phyloP scores from a whole-genome alignment of 2,888 invertebrate species.

The Eupithecia dodoneata region DNA sequence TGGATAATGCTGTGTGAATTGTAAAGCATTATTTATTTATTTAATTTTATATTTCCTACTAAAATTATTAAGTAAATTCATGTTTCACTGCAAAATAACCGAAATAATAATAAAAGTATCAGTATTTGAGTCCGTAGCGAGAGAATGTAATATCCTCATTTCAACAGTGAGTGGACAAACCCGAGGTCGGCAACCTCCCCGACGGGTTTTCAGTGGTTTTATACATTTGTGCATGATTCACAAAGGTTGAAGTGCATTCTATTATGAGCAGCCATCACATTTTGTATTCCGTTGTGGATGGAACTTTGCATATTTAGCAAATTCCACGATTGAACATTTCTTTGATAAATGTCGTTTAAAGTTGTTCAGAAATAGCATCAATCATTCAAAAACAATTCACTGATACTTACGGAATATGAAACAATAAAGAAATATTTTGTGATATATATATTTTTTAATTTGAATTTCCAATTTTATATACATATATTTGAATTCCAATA shows the following conservation, averaged over 20 bases:
- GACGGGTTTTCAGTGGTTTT: conserved; percentile 46
- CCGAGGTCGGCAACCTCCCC: conserved; percentile 49
- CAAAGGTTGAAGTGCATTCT: conserved; percentile 50
- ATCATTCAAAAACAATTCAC: neutral
- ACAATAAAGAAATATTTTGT: neutral
- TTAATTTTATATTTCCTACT: neutral
- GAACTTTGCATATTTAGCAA: conserved; percentile 27
- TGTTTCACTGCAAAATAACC: neutral
- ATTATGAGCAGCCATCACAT: conserved; percentile 38
- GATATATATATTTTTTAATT: no score
- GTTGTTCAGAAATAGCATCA: neutral
- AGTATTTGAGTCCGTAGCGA: conserved; percentile 12
- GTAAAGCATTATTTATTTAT: no score
- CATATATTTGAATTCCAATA: no score
- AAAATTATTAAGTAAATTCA: neutral
- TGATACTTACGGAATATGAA: neutral
- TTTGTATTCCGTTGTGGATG: conserved; percentile 35
- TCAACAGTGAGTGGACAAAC: conserved; percentile 50
- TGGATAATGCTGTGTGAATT: no score
- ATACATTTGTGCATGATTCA: conserved; percentile 50
- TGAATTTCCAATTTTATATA: no score
- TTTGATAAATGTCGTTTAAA: conserved; percentile 13
- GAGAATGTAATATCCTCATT: conserved; percentile 45
- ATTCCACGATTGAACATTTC: conserved; percentile 10
- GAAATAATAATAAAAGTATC: neutral